A percentile compares a stretch with the other conserved stretches of the same genome.
Evolutionary conservation across 1,140 invertebrate species (phyloP).

Genomic region (Phymastichus coffea): DNA sequence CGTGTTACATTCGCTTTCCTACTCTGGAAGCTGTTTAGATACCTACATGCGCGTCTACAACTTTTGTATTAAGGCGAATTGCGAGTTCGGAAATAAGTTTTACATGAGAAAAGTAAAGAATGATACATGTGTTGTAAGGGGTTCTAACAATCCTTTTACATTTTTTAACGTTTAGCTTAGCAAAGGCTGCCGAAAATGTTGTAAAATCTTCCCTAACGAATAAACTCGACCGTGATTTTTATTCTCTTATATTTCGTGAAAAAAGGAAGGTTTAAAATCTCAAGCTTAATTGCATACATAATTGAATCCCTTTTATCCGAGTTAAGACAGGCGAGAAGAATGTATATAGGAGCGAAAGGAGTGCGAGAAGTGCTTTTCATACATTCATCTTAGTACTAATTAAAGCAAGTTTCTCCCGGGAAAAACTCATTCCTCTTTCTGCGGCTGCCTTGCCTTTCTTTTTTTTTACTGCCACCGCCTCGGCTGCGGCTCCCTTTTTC

Average conservation of each 20-base stretch:
- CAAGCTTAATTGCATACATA: slow-evolving; percentile 24
- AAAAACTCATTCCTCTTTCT: slow-evolving; percentile 29
- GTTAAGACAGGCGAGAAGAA: too few relatives aligned
- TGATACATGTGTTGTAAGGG: too few relatives aligned
- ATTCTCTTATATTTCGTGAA: slow-evolving; percentile 11
- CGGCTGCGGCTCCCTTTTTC: slow-evolving; percentile 1
- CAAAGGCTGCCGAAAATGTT: too few relatives aligned
- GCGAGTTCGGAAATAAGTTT: too few relatives aligned
- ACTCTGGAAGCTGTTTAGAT: slow-evolving; percentile 9
- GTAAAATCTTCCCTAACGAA: too few relatives aligned
- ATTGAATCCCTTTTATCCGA: slow-evolving; percentile 24
- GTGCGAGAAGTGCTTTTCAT: slow-evolving; percentile 3
- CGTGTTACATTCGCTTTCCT: neutral
- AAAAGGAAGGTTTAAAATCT: slow-evolving; percentile 8
- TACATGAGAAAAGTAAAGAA: too few relatives aligned
- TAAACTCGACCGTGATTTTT: too few relatives aligned
- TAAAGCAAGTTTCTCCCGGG: slow-evolving; percentile 20
- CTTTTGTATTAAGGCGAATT: too few relatives aligned
- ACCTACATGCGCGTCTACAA: too few relatives aligned
- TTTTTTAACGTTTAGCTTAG: neutral
- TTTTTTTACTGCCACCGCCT: slow-evolving; percentile 26
- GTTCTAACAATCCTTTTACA: too few relatives aligned
- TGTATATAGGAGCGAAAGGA: too few relatives aligned
- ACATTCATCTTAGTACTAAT: slow-evolving; percentile 19
- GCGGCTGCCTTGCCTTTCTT: slow-evolving; percentile 32